Percentiles rank a stretch among this genome's conserved stretches.
phyloP scores from a whole-genome alignment of 2,113 vertebrate genomes.

The Morphnarchus princeps region DNA sequence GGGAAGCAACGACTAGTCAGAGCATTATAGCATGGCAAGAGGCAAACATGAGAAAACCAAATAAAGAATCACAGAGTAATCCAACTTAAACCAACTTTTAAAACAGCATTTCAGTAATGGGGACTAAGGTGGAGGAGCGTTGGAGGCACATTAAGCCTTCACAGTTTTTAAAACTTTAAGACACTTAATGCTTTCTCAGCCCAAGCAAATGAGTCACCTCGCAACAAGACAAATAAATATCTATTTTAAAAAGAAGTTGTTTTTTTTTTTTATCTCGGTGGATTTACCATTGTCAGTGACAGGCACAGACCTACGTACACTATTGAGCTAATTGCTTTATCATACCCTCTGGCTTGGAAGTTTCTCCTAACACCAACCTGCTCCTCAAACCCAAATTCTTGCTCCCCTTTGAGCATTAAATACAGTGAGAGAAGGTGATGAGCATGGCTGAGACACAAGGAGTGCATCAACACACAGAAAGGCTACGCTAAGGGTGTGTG shows the following conservation, averaged over 20 bases:
- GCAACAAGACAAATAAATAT: not conserved
- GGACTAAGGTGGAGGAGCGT: not conserved
- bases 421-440: not conserved
- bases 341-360: not conserved
- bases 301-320: not conserved
- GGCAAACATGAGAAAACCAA: not conserved
- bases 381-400: not conserved
- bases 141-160: not conserved
- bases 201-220: not conserved
- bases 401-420: not conserved
- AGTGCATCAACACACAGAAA: not conserved
- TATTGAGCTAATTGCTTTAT: not conserved
- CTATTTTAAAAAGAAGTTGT: not conserved
- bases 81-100: not conserved
- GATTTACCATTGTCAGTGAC: not conserved
- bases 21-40: not conserved
- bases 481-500: not conserved
- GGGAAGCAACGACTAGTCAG: not conserved
- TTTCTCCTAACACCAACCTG: not conserved
- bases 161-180: not conserved
- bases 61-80: not conserved
- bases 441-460: not conserved
- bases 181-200: not conserved
- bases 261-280: not conserved
- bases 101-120: not conserved